These are phyloP conservation scores for Bradypodion ventrale DNA, from an alignment of 2,797 vertebrate genomes.

Conservation along the genomic window DNA sequence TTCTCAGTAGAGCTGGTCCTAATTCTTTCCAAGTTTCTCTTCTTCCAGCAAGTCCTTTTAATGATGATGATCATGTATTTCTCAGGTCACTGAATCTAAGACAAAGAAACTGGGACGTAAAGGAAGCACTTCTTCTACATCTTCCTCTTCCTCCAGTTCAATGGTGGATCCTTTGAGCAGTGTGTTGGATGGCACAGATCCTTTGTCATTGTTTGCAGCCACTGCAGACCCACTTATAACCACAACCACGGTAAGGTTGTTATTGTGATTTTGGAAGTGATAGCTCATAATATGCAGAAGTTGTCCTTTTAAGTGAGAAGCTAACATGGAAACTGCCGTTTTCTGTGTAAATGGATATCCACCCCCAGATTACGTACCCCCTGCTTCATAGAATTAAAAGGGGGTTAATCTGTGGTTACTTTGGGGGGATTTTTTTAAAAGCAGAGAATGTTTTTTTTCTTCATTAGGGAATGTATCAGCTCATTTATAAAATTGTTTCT, in stretches of 20 bases:
- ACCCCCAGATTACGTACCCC: too few relatives aligned
- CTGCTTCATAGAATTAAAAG: too few relatives aligned
- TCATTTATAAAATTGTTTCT: too few relatives aligned
- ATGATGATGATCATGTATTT: conserved; percentile 12
- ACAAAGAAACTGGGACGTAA: conserved; percentile 86
- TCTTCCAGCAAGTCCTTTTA: neutral
- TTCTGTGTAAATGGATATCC: too few relatives aligned
- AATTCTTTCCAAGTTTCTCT: neutral
- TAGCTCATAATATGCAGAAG: too few relatives aligned
- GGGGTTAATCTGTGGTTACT: too few relatives aligned
- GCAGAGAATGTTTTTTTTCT: too few relatives aligned
- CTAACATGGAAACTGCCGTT: too few relatives aligned
- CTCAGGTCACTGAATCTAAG: conserved; percentile 90
- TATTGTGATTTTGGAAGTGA: neutral
- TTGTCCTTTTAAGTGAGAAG: too few relatives aligned
- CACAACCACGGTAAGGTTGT: conserved; percentile 59
- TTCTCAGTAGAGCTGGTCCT: neutral
- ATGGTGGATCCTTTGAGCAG: conserved; percentile 89
- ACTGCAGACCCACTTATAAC: conserved; percentile 68
- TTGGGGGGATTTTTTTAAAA: too few relatives aligned
- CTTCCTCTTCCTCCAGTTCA: conserved; percentile 89
- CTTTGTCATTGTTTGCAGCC: conserved; percentile 92
- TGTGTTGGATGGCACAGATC: conserved; percentile 92
- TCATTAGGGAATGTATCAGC: too few relatives aligned
- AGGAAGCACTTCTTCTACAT: conserved; percentile 90